A percentile compares a stretch with the other conserved stretches of the same genome.
phyloP scores from a whole-genome alignment of 2,888 invertebrate species.

The Archaeoteleia sp. region DNA sequence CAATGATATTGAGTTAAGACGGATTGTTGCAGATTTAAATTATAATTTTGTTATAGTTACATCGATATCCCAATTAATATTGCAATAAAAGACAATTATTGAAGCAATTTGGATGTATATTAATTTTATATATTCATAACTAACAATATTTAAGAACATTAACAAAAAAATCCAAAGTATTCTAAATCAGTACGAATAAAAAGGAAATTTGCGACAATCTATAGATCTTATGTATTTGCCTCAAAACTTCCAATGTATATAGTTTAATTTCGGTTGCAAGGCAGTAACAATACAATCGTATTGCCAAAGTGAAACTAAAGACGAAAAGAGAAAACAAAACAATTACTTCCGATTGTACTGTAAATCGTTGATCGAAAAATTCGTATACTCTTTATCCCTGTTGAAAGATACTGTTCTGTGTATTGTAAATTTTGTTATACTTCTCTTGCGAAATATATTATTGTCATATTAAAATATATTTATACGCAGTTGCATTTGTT shows the following conservation, averaged over 20 bases:
- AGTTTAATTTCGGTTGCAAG: slow-evolving; percentile 52
- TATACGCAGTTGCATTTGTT: slow-evolving; percentile 3
- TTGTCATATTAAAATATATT: slow-evolving; percentile 1
- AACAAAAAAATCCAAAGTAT: slow-evolving; percentile 23
- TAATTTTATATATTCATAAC: too few species aligned
- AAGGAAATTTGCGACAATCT: neutral
- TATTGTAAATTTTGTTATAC: slow-evolving; percentile 21
- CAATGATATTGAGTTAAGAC: too few species aligned
- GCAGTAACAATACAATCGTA: slow-evolving; percentile 37
- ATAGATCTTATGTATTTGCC: slow-evolving; percentile 4
- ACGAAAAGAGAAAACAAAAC: slow-evolving; percentile 23
- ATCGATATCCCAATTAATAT: too few species aligned
- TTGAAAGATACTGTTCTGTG: slow-evolving; percentile 9
- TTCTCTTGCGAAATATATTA: slow-evolving; percentile 11
- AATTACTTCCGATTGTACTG: neutral
- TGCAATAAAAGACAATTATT: too few species aligned
- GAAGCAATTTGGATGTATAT: too few species aligned
- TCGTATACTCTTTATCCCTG: neutral
- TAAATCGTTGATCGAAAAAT: slow-evolving; percentile 9
- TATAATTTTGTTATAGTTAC: too few species aligned
- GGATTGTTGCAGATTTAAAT: too few species aligned
- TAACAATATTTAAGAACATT: too few species aligned
- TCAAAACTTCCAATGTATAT: slow-evolving; percentile 48
- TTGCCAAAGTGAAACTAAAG: slow-evolving; percentile 51
- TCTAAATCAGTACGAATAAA: too few species aligned